Evolutionary conservation across 2,113 vertebrate genomes (phyloP).

Genomic region (Pimephales promelas): DNA sequence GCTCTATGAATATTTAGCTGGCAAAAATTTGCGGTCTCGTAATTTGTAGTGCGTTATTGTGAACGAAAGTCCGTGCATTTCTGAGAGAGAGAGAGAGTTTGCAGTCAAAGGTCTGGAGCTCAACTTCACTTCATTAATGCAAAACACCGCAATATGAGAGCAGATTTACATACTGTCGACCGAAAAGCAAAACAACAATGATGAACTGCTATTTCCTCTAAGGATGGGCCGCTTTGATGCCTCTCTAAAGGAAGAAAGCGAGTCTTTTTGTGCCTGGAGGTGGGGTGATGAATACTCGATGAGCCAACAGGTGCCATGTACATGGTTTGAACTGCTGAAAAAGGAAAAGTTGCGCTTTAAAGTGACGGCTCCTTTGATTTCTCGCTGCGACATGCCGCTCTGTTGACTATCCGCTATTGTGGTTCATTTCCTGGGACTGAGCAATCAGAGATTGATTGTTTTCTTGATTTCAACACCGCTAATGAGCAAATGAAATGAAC

Average conservation of each 20-base stretch:
- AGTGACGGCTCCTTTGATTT: conserved; percentile 30
- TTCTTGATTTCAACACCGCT: conserved; percentile 23
- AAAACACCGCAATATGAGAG: conserved; percentile 55
- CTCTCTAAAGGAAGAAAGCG: conserved; percentile 56
- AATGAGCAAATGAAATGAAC: conserved; percentile 16
- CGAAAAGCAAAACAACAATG: conserved; percentile 68
- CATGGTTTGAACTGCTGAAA: conserved; percentile 59
- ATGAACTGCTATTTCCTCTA: conserved; percentile 58
- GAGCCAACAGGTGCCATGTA: conserved; percentile 52
- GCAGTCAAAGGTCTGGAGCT: conserved; percentile 66
- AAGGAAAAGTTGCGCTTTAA: conserved; percentile 50
- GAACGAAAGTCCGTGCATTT: background rate
- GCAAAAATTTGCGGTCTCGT: conserved; percentile 43
- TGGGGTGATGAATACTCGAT: conserved; percentile 28
- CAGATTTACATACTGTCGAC: conserved; percentile 66
- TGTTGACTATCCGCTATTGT: conserved; percentile 20
- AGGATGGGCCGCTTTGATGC: conserved; percentile 63
- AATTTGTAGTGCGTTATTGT: conserved; percentile 34
- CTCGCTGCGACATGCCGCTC: background rate
- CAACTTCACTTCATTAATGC: conserved; percentile 71
- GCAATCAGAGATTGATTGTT: conserved; percentile 21
- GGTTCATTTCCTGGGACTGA: conserved; percentile 3
- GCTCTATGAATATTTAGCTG: conserved; percentile 46
- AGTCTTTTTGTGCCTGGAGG: conserved; percentile 8
- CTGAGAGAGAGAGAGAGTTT: conserved; percentile 38